Percentiles rank a stretch among this genome's conserved stretches.
Conservation (phyloP, 2,113 vertebrate species). For the Catharus bicknelli region DNA sequence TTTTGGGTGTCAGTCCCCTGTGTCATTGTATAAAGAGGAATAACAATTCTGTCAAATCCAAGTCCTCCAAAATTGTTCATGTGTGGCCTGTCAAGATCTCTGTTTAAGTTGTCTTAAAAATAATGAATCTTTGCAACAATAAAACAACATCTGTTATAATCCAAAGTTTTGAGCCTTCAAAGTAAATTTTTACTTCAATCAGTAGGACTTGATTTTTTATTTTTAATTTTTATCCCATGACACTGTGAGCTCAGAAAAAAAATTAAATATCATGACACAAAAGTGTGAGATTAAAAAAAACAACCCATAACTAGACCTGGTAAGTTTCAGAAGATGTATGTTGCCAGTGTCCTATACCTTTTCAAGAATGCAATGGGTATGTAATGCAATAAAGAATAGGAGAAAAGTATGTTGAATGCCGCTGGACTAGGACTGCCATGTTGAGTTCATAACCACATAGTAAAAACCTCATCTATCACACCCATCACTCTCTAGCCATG, state of each 20-base stretch:
- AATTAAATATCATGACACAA: rapidly evolving
- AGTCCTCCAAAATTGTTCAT: background rate
- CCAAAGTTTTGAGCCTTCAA: background rate
- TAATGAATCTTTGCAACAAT: background rate
- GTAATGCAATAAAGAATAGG: background rate
- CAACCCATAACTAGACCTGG: rapidly evolving
- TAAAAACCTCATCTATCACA: background rate
- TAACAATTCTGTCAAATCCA: background rate
- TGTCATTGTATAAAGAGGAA: background rate
- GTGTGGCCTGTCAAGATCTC: background rate
- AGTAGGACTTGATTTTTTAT: background rate
- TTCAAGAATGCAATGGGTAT: background rate
- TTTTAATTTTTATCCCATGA: background rate
- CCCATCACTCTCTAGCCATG: background rate
- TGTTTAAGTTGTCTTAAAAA: background rate
- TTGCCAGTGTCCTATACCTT: background rate
- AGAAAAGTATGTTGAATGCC: background rate
- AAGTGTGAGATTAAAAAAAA: background rate
- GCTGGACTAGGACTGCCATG: background rate
- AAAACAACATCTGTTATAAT: background rate
- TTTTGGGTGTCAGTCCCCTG: background rate
- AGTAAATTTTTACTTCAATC: background rate
- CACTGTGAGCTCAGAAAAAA: background rate
- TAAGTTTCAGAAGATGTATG: background rate
- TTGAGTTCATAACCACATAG: background rate